Evolutionary conservation across 92 coral and sea anemone species (phyloP), one percentile per base, ranked within the genome.

Genomic region (Actinostola sp.): DNA sequence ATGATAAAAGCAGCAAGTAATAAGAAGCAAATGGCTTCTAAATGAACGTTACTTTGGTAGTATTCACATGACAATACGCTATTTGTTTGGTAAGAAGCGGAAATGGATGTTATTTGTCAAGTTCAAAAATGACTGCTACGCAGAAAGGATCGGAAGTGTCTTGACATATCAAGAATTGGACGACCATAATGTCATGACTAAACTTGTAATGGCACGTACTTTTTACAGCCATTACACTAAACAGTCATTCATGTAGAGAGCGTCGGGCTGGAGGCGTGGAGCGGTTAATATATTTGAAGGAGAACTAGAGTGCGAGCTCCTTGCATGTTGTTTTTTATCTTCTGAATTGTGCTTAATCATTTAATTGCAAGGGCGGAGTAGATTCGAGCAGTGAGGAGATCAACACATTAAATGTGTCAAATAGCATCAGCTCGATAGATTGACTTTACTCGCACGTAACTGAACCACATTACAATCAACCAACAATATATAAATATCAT

Each of bases 101-200:
- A 68, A 68, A 68, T 51, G 62, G 48, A 68, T 50, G 74, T 48
- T 68, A 30, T 68, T 48, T 68, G 62, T 68, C 74, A 48, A 19
- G 34, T 41, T 50, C 32, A 38, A 50, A 51, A 68, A 48, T 68
- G 74, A 68, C 74, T 52, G 34, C 59, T 33, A 51, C 63, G 36
- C 63, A 57, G 27, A 57, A 57, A 57, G 63, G 38, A 56, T 68
- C 74, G 74, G 74, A 68, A 68, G 48, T 68, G 44, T 51, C 74
- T 68, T 51, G 54, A 68, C 50, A 68, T 35, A 56, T 68, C 74
- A 38, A 50, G 74, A 50, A 30, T 68, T 68, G 62, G 74, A 31
- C 19, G 25, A 13, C 16, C 58, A 50, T 68, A 36, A n/a, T 33
- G 42, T 51, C 48, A 50, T 56, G 30, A 20, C 36, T 39, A 30